Conservation (phyloP, 1,140 invertebrate genomes). For the Acyrthosiphon pisum region DNA sequence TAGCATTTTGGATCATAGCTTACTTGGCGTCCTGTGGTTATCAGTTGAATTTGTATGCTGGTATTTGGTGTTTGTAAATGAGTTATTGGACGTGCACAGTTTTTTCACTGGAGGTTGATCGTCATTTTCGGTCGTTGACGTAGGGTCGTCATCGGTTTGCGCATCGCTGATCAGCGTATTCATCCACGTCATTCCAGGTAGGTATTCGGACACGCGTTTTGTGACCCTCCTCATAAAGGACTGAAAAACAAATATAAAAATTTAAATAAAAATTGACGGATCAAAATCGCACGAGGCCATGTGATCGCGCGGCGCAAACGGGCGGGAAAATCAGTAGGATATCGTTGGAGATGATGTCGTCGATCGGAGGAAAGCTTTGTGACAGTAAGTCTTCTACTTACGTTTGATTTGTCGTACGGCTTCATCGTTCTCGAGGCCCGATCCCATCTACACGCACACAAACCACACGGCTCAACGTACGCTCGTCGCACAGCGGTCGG, state of each 20-base stretch:
- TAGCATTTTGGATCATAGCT: neutral
- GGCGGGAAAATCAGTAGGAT: constrained; percentile 3
- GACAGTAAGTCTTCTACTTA: constrained; percentile 52
- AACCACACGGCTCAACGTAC: neutral
- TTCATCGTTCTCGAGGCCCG: constrained; percentile 30
- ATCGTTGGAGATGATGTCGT: neutral
- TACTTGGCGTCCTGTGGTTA: constrained; percentile 18
- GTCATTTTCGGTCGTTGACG: neutral
- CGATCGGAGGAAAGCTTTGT: neutral
- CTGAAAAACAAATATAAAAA: neutral
- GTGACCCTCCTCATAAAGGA: constrained; percentile 58
- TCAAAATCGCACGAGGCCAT: neutral
- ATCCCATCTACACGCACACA: neutral
- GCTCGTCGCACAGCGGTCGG: neutral
- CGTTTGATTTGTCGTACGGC: constrained; percentile 59
- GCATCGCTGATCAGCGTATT: constrained; percentile 56
- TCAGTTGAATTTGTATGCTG: neutral
- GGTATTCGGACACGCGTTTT: constrained; percentile 58
- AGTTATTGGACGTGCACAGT: constrained; percentile 9
- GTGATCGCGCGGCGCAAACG: constrained; percentile 9
- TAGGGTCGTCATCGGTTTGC: neutral
- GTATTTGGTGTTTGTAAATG: constrained; percentile 4
- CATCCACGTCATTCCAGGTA: constrained; percentile 59
- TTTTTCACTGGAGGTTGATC: constrained; percentile 53
- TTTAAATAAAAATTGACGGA: neutral